A percentile compares a stretch with the other conserved stretches of the same genome.
Conservation (phyloP, 2,888 invertebrate species). For the Tipula helvola region DNA sequence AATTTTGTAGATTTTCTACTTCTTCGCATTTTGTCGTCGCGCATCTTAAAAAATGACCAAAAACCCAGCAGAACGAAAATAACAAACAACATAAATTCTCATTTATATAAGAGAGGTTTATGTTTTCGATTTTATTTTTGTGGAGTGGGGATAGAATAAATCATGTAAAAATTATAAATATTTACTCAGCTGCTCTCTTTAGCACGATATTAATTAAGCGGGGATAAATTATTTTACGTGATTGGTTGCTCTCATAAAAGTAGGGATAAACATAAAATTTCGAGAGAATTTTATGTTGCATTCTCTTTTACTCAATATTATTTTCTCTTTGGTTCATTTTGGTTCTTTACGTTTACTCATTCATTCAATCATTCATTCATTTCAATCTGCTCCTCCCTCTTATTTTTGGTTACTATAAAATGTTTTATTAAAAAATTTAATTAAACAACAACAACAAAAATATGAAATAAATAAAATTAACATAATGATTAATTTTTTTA, state of each 20-base stretch:
- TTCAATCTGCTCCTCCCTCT: not conserved
- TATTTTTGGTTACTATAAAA: not conserved
- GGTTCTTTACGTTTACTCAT: not conserved
- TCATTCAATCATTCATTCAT: not conserved
- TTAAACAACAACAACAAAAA: not conserved
- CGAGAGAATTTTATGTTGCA: not conserved
- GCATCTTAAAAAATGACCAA: not conserved
- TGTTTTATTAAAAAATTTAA: not conserved
- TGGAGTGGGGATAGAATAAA: not conserved
- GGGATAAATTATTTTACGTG: not conserved
- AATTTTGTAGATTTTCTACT: not conserved
- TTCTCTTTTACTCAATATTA: not conserved
- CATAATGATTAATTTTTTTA: not conserved
- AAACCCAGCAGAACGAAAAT: not conserved
- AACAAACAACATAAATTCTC: not conserved
- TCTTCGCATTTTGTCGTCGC: not conserved
- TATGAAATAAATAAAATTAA: not conserved
- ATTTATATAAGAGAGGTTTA: not conserved
- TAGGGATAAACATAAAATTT: not conserved
- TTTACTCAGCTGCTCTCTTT: not conserved
- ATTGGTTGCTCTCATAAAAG: not conserved
- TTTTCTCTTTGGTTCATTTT: not conserved
- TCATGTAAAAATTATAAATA: not conserved
- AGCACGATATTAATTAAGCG: not conserved
- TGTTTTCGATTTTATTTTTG: not conserved